These are phyloP conservation scores for Odontomachus brunneus DNA, from an alignment of 1,140 invertebrate species.

Conservation along the genomic window DNA sequence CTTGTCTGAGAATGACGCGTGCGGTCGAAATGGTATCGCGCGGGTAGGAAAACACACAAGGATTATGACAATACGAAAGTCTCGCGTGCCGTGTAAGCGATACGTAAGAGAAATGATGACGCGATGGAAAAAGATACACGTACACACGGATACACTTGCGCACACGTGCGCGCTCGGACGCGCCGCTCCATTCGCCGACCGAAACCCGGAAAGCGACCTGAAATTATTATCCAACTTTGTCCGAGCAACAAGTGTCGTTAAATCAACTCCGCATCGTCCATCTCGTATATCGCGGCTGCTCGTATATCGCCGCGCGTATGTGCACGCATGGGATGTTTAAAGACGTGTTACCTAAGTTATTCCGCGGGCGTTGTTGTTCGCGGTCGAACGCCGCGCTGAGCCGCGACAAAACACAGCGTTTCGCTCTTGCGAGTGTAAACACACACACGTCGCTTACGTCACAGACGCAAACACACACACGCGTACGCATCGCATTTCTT, in stretches of 20 bases:
- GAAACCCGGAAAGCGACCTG: conserved; percentile 45
- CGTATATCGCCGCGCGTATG: conserved; percentile 17
- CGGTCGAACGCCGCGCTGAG: neutral
- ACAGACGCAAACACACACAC: no score
- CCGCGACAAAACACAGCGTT: neutral
- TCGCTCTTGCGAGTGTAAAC: no score
- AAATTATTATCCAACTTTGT: conserved; percentile 62
- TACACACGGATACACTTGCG: neutral
- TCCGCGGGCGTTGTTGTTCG: neutral
- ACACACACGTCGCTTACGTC: no score
- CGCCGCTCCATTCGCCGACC: conserved; percentile 13
- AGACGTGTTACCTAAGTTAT: conserved; percentile 32
- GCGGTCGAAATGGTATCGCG: no score
- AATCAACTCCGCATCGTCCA: conserved; percentile 50
- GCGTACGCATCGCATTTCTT: no score
- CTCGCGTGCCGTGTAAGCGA: conserved; percentile 1
- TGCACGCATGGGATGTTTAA: conserved; percentile 33
- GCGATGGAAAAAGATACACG: conserved; percentile 22
- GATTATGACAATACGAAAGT: conserved; percentile 19
- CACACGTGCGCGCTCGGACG: conserved; percentile 9
- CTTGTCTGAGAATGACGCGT: neutral
- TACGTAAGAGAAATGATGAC: conserved; percentile 27
- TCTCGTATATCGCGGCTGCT: conserved; percentile 37
- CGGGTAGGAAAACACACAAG: conserved; percentile 18
- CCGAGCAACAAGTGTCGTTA: conserved; percentile 60